A percentile compares a stretch with the other conserved stretches of the same genome.
Conservation (phyloP, 2,797 vertebrate genomes). For the Labroides dimidiatus region DNA sequence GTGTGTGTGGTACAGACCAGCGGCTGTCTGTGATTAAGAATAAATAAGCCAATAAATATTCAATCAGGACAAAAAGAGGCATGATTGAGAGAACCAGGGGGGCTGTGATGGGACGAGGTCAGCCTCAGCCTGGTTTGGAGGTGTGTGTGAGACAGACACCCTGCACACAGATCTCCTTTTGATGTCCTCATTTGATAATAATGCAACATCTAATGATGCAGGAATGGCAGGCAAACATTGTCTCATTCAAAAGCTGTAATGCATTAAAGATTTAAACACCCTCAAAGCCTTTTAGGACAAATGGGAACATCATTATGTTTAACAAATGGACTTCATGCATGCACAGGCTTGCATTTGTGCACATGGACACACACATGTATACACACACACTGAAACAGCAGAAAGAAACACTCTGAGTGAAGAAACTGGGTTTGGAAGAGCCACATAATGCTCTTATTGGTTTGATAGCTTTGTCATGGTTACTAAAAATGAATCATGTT, state of each 20-base stretch:
- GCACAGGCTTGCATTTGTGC: conserved; percentile 2
- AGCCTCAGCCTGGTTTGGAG: conserved; percentile 16
- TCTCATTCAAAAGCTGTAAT: conserved; percentile 25
- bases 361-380: not conserved
- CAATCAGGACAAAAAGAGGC: conserved; percentile 72
- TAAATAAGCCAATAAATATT: conserved; percentile 84
- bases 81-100: conserved; percentile 62
- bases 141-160: conserved; percentile 30
- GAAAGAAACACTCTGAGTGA: no score
- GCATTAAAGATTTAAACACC: conserved; percentile 30
- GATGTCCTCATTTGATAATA: conserved; percentile 60
- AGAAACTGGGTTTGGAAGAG: no score
- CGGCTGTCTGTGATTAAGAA: conserved; percentile 78
- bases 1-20: conserved; percentile 45
- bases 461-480: not conserved
- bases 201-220: conserved; percentile 41
- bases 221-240: conserved; percentile 33
- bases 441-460: no score
- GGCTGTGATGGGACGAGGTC: conserved; percentile 33
- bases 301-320: conserved; percentile 37
- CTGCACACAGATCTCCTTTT: conserved; percentile 50
- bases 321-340: conserved; percentile 13
- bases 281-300: conserved; percentile 35
- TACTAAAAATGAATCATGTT: not conserved
- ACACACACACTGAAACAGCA: not conserved